These are phyloP conservation scores for Sinocyclocheilus anophthalmus DNA, from an alignment of 2,113 vertebrate genomes.

Conservation along the genomic window DNA sequence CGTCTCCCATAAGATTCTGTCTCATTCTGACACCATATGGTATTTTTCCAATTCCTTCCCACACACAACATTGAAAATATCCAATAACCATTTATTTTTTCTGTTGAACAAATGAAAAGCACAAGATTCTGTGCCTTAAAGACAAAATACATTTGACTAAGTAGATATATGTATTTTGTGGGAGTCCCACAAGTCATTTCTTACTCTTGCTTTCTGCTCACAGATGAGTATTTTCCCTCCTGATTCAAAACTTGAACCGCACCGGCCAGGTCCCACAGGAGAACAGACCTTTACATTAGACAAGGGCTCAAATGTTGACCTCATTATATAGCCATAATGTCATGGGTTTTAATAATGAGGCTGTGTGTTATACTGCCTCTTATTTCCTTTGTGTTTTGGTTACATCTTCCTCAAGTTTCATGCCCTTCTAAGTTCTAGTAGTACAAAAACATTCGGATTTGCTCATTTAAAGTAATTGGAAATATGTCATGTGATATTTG, in stretches of 20 bases:
- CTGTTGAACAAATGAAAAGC: not conserved
- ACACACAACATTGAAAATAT: not conserved
- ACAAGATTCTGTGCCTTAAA: not conserved
- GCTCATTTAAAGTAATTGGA: not conserved
- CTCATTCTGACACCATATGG: not conserved
- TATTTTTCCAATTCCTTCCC: not conserved
- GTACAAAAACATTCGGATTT: not conserved
- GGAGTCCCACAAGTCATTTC: not conserved
- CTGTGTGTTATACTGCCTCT: not conserved
- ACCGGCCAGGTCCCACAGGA: not conserved
- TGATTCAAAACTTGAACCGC: not conserved
- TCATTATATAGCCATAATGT: not conserved
- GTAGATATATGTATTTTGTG: not conserved
- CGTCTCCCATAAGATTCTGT: not conserved
- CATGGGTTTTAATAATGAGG: not conserved
- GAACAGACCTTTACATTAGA: not conserved
- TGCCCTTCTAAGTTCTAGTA: not conserved
- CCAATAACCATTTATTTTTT: not conserved
- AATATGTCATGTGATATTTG: not conserved
- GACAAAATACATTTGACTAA: too few relatives aligned
- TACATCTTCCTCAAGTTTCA: not conserved
- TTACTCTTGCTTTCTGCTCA: not conserved
- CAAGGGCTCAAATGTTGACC: not conserved
- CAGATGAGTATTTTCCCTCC: not conserved
- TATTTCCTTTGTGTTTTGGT: not conserved